These are phyloP conservation scores for Coleophora flavipennella DNA, from an alignment of 2,888 invertebrate species.

Conservation along the genomic window DNA sequence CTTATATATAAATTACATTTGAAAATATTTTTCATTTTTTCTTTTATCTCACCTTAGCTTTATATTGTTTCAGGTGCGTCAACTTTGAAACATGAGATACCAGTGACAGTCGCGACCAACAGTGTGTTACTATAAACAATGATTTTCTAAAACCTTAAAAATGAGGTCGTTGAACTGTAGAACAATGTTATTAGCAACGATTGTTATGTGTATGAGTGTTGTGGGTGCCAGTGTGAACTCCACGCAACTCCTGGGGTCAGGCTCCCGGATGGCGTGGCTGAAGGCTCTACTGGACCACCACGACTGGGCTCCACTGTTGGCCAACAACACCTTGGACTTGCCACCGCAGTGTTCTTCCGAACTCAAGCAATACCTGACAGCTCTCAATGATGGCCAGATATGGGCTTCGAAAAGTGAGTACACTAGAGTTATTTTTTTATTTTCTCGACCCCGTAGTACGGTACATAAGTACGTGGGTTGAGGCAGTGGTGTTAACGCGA, in stretches of 20 bases:
- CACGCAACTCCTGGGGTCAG: constrained; percentile 18
- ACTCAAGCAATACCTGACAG: constrained; percentile 69
- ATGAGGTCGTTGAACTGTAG: constrained; percentile 11
- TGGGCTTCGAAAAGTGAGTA: constrained; percentile 88
- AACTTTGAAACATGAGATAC: neutral
- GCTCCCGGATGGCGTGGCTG: constrained; percentile 77
- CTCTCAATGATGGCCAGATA: constrained; percentile 75
- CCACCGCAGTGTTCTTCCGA: constrained; percentile 64
- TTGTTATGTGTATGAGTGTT: constrained; percentile 56
- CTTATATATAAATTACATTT: too few relatives aligned
- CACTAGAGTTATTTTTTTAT: too few relatives aligned
- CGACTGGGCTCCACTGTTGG: constrained; percentile 61
- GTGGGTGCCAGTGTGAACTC: constrained; percentile 52
- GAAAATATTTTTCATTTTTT: too few relatives aligned
- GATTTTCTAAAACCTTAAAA: neutral
- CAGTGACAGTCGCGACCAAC: neutral
- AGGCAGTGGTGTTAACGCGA: too few relatives aligned
- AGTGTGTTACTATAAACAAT: neutral
- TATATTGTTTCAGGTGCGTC: constrained; percentile 13
- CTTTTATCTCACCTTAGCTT: neutral
- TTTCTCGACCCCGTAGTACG: too few relatives aligned
- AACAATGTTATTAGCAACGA: constrained; percentile 40
- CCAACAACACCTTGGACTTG: constrained; percentile 54
- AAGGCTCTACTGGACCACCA: constrained; percentile 77
- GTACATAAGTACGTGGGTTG: too few relatives aligned